Evolutionary conservation across 2,113 vertebrate genomes (phyloP).

Genomic region (Cavia porcellus): DNA sequence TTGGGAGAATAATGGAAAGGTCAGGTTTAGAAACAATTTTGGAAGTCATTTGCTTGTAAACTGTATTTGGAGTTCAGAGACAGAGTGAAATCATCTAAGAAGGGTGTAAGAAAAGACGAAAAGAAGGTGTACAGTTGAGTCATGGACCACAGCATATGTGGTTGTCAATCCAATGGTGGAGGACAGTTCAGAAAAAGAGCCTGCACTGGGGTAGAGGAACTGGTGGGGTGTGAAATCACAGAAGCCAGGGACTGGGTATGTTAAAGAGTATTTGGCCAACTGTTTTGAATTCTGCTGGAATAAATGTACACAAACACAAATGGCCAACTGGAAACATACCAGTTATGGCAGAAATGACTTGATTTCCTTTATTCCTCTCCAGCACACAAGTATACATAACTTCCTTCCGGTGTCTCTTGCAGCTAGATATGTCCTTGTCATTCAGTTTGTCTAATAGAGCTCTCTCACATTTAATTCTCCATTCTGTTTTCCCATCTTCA

Average conservation of each 20-base stretch:
- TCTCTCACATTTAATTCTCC: background rate
- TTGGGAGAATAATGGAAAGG: background rate
- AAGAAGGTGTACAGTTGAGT: background rate
- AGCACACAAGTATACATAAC: background rate
- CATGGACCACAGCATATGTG: background rate
- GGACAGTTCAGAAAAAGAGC: background rate
- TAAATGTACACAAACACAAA: background rate
- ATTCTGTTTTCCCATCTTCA: background rate
- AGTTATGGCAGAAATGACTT: background rate
- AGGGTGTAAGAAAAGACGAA: background rate
- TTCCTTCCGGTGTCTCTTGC: background rate
- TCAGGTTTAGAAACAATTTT: background rate
- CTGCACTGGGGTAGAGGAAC: background rate
- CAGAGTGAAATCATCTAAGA: background rate
- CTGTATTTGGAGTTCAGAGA: slow-evolving; percentile 11
- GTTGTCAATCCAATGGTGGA: background rate
- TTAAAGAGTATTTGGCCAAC: background rate
- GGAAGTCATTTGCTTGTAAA: background rate
- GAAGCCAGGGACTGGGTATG: background rate
- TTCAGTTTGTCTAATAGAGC: background rate
- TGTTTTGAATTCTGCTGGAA: background rate
- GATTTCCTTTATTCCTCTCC: background rate
- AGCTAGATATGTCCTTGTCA: background rate
- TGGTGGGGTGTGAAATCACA: background rate
- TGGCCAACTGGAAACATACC: background rate